Evolutionary conservation across 2,113 vertebrate genomes (phyloP).

Genomic region (Seriola dumerili): DNA sequence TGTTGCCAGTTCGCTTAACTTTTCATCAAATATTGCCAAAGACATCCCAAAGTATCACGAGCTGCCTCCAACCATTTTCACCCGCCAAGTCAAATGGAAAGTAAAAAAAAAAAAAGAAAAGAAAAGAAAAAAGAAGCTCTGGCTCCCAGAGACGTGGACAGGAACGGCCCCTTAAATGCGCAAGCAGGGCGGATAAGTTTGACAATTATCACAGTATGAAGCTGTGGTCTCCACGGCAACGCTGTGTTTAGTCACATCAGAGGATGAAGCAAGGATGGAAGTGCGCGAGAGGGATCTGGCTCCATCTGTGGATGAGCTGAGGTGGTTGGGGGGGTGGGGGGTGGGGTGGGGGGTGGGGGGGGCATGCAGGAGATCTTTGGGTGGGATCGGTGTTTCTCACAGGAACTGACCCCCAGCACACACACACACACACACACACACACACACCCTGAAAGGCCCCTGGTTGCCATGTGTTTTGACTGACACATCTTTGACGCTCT

Average conservation of each 20-base stretch:
- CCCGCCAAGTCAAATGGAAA: no score
- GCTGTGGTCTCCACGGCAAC: slow-evolving; percentile 56
- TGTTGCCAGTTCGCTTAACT: no score
- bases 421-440: slow-evolving; percentile 50
- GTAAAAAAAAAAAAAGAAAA: background rate
- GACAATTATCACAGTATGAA: slow-evolving; percentile 33
- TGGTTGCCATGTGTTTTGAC: slow-evolving; percentile 81
- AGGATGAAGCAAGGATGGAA: slow-evolving; percentile 14
- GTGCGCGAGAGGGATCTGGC: slow-evolving; percentile 45
- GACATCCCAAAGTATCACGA: background rate
- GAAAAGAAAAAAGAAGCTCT: background rate
- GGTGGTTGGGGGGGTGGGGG: slow-evolving; percentile 7
- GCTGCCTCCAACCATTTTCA: no score
- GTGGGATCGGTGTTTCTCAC: slow-evolving; percentile 75
- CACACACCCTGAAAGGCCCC: slow-evolving; percentile 50
- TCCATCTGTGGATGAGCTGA: slow-evolving; percentile 50
- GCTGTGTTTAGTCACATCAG: slow-evolving; percentile 46
- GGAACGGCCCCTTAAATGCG: background rate
- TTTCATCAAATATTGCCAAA: no score
- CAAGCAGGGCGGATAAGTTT: slow-evolving; percentile 7
- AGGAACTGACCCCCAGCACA: slow-evolving; percentile 75
- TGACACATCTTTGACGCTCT: slow-evolving; percentile 76
- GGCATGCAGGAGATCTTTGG: slow-evolving; percentile 52
- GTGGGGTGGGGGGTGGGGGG: background rate
- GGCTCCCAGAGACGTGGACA: background rate